These are phyloP conservation scores for Laticauda laticaudata DNA, from an alignment of 2,113 vertebrate species.

Conservation along the genomic window DNA sequence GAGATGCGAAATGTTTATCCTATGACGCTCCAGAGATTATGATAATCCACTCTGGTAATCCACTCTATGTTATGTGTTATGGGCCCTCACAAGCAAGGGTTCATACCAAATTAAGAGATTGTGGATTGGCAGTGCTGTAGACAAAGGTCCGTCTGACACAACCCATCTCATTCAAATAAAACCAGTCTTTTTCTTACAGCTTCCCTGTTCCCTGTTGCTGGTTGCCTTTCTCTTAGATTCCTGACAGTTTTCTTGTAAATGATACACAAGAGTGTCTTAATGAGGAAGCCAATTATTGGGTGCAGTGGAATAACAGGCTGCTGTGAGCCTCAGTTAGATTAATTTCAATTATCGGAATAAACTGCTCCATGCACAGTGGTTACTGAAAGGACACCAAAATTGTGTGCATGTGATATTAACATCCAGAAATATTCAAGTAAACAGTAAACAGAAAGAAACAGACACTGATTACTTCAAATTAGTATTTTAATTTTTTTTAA, in stretches of 20 bases:
- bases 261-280: constrained; percentile 18
- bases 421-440: neutral
- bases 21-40: neutral
- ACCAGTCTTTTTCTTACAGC: neutral
- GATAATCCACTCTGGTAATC: neutral
- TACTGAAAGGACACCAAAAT: neutral
- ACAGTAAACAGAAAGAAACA: neutral
- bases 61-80: neutral
- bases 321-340: neutral
- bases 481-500: neutral
- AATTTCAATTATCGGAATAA: constrained; percentile 16
- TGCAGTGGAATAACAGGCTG: neutral
- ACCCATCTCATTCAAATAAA: neutral
- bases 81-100: neutral
- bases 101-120: neutral
- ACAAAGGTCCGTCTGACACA: neutral
- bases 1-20: neutral
- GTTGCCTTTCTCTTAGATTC: neutral
- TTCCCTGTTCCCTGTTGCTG: neutral
- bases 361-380: neutral
- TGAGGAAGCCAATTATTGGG: neutral
- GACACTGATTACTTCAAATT: neutral
- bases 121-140: neutral
- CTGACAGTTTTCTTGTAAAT: rapidly evolving
- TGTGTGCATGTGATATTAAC: neutral